Evolutionary conservation across 1,140 invertebrate genomes (phyloP).

Genomic region (Plutomurus gul): DNA sequence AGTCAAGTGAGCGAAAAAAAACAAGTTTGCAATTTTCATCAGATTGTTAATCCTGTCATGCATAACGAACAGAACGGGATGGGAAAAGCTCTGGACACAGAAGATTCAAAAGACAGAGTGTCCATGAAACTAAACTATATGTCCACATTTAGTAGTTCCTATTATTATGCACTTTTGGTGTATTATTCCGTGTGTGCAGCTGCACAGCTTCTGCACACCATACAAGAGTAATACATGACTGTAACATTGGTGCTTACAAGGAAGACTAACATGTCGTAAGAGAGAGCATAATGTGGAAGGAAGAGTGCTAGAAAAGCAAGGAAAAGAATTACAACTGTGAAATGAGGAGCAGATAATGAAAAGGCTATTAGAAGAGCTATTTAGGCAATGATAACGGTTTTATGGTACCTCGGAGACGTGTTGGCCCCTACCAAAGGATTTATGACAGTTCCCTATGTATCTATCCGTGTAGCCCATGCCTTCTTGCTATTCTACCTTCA

Average conservation of each 20-base stretch:
- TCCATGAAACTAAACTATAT: neutral
- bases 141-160: neutral
- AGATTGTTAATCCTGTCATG: constrained; percentile 21
- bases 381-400: constrained; percentile 54
- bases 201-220: too few relatives aligned
- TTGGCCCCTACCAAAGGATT: constrained; percentile 40
- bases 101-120: neutral
- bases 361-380: constrained; percentile 52
- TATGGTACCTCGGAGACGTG: constrained; percentile 49
- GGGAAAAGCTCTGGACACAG: constrained; percentile 14
- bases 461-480: constrained; percentile 1
- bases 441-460: constrained; percentile 45
- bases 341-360: constrained; percentile 53
- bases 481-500: constrained; percentile 13
- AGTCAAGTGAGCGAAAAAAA: neutral
- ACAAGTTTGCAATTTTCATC: neutral
- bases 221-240: too few relatives aligned
- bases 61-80: neutral
- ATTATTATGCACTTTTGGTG: too few relatives aligned
- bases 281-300: neutral
- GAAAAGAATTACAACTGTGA: constrained; percentile 51
- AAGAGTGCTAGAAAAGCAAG: neutral
- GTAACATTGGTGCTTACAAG: neutral
- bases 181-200: too few relatives aligned
- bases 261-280: neutral